Conservation (phyloP, 2,888 invertebrate species). For the Pollenia labialis region DNA sequence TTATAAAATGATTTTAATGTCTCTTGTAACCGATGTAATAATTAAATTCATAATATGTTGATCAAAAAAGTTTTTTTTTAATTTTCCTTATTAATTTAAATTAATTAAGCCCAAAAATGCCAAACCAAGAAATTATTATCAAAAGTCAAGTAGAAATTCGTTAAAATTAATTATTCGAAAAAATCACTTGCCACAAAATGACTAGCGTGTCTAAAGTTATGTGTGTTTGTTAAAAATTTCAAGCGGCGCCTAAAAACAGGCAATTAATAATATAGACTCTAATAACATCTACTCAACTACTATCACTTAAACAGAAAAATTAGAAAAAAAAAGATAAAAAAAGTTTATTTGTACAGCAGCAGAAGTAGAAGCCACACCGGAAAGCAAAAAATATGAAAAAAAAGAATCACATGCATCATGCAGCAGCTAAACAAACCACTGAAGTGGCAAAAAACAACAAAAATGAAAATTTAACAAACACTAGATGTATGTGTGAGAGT, state of each 20-base stretch:
- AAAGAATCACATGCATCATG: constrained; percentile 64
- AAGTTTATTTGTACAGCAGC: constrained; percentile 45
- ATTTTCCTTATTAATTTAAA: too few species aligned
- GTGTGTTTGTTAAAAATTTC: constrained; percentile 18
- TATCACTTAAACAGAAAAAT: constrained; percentile 50
- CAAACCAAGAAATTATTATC: constrained; percentile 38
- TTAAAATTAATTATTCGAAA: not conserved
- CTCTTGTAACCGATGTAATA: too few species aligned
- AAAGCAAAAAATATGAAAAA: constrained; percentile 19
- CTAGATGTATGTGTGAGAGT: not conserved
- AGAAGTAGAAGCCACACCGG: constrained; percentile 53
- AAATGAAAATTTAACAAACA: constrained; percentile 36
- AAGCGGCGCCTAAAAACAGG: constrained; percentile 66
- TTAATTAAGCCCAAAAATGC: not conserved
- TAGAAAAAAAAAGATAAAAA: constrained; percentile 30
- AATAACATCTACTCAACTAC: constrained; percentile 66
- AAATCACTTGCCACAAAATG: constrained; percentile 58
- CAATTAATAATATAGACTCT: constrained; percentile 72
- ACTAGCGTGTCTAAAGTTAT: constrained; percentile 38
- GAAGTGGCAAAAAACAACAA: constrained; percentile 64
- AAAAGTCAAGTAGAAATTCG: constrained; percentile 41
- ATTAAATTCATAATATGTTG: too few species aligned
- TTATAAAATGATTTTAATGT: too few species aligned
- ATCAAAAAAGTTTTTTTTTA: too few species aligned
- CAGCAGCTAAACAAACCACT: constrained; percentile 63